Percentiles rank a stretch among this genome's conserved stretches.
Conservation (phyloP, 2,797 vertebrate genomes). For the Melanotaenia maccullochi region DNA sequence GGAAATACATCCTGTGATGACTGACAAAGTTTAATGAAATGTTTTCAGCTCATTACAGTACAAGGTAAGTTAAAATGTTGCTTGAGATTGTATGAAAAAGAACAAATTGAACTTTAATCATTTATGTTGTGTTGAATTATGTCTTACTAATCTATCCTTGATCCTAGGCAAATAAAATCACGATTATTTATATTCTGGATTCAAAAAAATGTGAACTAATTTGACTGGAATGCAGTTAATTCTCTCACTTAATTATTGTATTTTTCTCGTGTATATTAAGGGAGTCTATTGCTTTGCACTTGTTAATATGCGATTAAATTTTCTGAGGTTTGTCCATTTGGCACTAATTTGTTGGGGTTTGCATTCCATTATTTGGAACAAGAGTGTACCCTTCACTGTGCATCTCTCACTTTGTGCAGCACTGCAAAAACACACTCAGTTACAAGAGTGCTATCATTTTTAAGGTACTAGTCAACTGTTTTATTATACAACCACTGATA, state of each 20-base stretch:
- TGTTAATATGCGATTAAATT: conserved; percentile 43
- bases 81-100: conserved; percentile 7
- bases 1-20: conserved; percentile 65
- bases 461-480: conserved; percentile 60
- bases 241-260: not conserved
- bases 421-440: conserved; percentile 50
- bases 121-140: not conserved
- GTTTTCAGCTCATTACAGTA: conserved; percentile 42
- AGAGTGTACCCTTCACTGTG: conserved; percentile 52
- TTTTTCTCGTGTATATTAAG: not conserved
- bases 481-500: conserved; percentile 44
- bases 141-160: not conserved
- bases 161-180: not conserved
- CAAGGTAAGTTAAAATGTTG: conserved; percentile 18
- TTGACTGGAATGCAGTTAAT: conserved; percentile 11
- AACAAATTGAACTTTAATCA: not conserved
- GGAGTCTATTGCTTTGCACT: conserved; percentile 30
- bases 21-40: conserved; percentile 50
- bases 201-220: conserved; percentile 3
- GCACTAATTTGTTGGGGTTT: conserved; percentile 47
- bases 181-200: not conserved
- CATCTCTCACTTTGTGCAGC: conserved; percentile 60
- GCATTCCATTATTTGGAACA: conserved; percentile 63
- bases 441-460: conserved; percentile 46
- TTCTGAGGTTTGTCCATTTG: conserved; percentile 50